phyloP scores from a whole-genome alignment of 2,797 vertebrate genomes.

The Rhinoraja longicauda region DNA sequence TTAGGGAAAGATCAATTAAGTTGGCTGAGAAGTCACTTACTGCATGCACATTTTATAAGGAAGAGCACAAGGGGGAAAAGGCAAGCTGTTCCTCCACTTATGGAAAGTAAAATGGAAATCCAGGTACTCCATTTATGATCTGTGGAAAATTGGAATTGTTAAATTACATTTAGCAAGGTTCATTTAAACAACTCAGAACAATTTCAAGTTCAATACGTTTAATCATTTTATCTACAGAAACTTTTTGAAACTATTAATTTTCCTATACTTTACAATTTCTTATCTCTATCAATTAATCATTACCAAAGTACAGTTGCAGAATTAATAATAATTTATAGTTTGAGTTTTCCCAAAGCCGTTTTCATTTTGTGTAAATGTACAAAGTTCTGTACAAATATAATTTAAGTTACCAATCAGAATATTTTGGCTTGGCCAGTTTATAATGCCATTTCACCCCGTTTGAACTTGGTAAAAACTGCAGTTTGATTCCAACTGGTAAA shows the following conservation, averaged over 20 bases:
- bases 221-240: neutral
- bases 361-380: neutral
- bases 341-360: neutral
- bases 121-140: neutral
- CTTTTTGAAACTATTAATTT: neutral
- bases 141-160: neutral
- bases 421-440: neutral
- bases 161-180: neutral
- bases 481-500: neutral
- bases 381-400: neutral
- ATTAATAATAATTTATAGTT: neutral
- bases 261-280: neutral
- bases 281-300: neutral
- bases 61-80: neutral
- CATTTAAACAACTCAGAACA: neutral
- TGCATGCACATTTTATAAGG: neutral
- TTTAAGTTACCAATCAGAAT: neutral
- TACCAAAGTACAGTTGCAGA: neutral
- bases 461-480: neutral
- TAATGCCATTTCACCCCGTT: neutral
- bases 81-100: conserved; percentile 9
- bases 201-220: neutral
- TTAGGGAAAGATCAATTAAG: neutral
- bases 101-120: conserved; percentile 3
- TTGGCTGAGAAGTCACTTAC: neutral